Percentiles rank a stretch among this genome's conserved stretches.
These are phyloP conservation scores for Trachelus troglodyta DNA, from an alignment of 2,888 invertebrate species.

Conservation along the genomic window DNA sequence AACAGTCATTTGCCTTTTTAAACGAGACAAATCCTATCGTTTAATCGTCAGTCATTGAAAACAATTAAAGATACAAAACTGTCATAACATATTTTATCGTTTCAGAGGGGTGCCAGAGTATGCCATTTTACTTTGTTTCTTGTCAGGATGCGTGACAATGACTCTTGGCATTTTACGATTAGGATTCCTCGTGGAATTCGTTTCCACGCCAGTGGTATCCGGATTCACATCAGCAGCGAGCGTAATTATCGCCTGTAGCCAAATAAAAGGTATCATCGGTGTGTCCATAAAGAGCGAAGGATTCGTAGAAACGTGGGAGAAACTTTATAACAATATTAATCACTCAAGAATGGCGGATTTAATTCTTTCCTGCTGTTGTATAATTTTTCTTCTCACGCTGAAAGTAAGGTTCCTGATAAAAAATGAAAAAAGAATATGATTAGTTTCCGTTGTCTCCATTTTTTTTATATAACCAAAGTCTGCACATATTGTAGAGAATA, in stretches of 20 bases:
- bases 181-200: slow-evolving; percentile 80
- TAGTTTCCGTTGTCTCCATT: not conserved
- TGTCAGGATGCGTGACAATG: slow-evolving; percentile 75
- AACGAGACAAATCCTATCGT: not conserved
- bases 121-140: slow-evolving; percentile 75
- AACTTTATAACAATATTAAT: slow-evolving; percentile 69
- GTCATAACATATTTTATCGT: slow-evolving; percentile 11
- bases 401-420: slow-evolving; percentile 67
- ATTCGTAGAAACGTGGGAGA: slow-evolving; percentile 72
- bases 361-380: slow-evolving; percentile 73
- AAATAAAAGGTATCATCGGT: slow-evolving; percentile 77
- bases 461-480: not conserved
- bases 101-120: slow-evolving; percentile 69
- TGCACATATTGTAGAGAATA: slow-evolving; percentile 68
- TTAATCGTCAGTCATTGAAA: not conserved
- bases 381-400: slow-evolving; percentile 71
- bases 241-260: slow-evolving; percentile 79
- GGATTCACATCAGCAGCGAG: slow-evolving; percentile 84
- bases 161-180: slow-evolving; percentile 74
- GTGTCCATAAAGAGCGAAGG: slow-evolving; percentile 72
- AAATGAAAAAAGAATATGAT: not conserved
- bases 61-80: not conserved
- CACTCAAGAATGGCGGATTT: slow-evolving; percentile 72
- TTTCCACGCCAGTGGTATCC: slow-evolving; percentile 79
- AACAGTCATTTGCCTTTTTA: not conserved